Conservation (phyloP, 2,888 invertebrate genomes). For the Chrysodeixis includens region DNA sequence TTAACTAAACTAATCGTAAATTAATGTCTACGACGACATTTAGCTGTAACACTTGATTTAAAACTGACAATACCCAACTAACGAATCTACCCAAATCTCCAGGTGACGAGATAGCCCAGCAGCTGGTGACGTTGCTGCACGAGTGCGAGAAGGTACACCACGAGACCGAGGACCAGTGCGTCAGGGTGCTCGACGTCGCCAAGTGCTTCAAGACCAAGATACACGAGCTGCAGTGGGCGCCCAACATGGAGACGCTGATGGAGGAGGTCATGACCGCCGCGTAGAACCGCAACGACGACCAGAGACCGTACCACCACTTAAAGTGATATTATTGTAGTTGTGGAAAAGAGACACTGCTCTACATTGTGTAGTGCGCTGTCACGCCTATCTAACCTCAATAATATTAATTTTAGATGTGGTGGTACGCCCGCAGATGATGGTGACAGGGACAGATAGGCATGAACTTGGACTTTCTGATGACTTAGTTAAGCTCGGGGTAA, state of each 20-base stretch:
- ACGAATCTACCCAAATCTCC: neutral
- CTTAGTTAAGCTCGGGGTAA: neutral
- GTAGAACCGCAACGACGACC: slow-evolving; percentile 28
- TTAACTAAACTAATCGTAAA: too few species aligned
- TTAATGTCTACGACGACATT: too few species aligned
- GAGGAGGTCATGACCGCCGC: slow-evolving; percentile 76
- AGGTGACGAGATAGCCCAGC: slow-evolving; percentile 77
- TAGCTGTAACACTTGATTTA: too few species aligned
- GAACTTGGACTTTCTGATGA: neutral
- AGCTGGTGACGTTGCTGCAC: slow-evolving; percentile 74
- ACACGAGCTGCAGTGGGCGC: slow-evolving; percentile 82
- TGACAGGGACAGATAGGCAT: neutral
- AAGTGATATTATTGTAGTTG: too few species aligned
- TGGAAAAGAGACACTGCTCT: too few species aligned
- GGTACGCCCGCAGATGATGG: too few species aligned
- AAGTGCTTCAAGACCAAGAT: slow-evolving; percentile 83
- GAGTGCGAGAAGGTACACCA: slow-evolving; percentile 71
- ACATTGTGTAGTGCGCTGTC: too few species aligned
- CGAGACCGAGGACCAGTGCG: slow-evolving; percentile 68
- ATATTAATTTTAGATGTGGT: too few species aligned
- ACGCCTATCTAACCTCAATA: too few species aligned
- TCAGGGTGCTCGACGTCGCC: slow-evolving; percentile 69
- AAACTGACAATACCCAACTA: neutral
- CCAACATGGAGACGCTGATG: slow-evolving; percentile 75
- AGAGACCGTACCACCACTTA: too few species aligned